These are phyloP conservation scores for Caenorhabditis japonica DNA, from an alignment of 2,888 invertebrate genomes.

Conservation along the genomic window DNA sequence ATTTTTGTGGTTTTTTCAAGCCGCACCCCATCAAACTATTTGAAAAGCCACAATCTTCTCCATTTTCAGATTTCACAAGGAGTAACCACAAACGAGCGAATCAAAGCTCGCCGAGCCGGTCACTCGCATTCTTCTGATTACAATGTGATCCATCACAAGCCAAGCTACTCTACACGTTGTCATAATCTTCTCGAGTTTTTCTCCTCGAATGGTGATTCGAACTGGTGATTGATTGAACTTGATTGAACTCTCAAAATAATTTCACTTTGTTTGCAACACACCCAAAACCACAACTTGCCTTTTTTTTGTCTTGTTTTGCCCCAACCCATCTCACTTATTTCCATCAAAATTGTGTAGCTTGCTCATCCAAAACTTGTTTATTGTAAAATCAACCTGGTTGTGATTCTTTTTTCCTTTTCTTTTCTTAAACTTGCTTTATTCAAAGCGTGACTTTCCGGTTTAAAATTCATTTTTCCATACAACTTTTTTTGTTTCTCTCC, in stretches of 20 bases:
- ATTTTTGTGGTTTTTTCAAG: no score
- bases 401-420: conserved; percentile 3
- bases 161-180: conserved; percentile 27
- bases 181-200: conserved; percentile 56
- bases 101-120: conserved; percentile 45
- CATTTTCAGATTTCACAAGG: conserved; percentile 52
- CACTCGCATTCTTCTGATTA: conserved; percentile 33
- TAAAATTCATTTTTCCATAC: conserved; percentile 1
- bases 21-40: no score
- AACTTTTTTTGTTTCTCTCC: conserved; percentile 2
- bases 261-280: background rate
- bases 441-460: conserved; percentile 31
- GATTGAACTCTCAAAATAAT: background rate
- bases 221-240: conserved; percentile 7
- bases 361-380: background rate
- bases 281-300: background rate
- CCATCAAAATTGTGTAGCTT: conserved; percentile 7
- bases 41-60: background rate
- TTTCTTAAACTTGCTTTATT: background rate
- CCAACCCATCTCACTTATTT: background rate
- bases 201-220: conserved; percentile 53
- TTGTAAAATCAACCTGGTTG: no score
- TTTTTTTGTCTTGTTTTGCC: background rate
- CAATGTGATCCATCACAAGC: conserved; percentile 39
- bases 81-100: conserved; percentile 57